Conservation (phyloP, 2,113 vertebrate species). For the Pelmatolapia mariae region DNA sequence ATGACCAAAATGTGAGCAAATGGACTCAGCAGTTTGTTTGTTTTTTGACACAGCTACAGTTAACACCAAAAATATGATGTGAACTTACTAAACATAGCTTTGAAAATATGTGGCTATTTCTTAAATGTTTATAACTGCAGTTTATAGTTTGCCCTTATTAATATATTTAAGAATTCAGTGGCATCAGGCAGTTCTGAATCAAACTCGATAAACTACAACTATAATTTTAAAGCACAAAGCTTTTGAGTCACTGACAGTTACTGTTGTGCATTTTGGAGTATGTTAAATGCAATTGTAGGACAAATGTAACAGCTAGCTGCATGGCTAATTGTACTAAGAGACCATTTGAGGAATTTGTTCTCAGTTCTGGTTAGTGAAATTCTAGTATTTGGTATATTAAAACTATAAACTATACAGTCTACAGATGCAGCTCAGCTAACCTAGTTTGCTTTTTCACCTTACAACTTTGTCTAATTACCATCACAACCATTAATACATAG, state of each 20-base stretch:
- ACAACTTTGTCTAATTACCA: background rate
- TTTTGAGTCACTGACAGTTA: background rate
- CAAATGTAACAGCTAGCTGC: background rate
- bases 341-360: background rate
- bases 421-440: background rate
- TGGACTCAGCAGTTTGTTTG: background rate
- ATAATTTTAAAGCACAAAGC: background rate
- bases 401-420: background rate
- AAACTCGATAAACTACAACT: background rate
- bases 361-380: background rate
- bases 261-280: background rate
- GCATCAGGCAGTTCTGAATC: accelerated
- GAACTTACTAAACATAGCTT: background rate
- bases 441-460: background rate
- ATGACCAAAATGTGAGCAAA: background rate
- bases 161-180: background rate
- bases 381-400: background rate
- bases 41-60: background rate
- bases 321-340: background rate
- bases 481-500: accelerated
- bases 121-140: background rate
- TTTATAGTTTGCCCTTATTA: accelerated
- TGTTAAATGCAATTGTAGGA: accelerated
- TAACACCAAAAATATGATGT: accelerated
- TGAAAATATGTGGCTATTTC: background rate